These are phyloP conservation scores for Pomatostomus ruficeps DNA, from an alignment of 2,113 vertebrate genomes.

Conservation along the genomic window DNA sequence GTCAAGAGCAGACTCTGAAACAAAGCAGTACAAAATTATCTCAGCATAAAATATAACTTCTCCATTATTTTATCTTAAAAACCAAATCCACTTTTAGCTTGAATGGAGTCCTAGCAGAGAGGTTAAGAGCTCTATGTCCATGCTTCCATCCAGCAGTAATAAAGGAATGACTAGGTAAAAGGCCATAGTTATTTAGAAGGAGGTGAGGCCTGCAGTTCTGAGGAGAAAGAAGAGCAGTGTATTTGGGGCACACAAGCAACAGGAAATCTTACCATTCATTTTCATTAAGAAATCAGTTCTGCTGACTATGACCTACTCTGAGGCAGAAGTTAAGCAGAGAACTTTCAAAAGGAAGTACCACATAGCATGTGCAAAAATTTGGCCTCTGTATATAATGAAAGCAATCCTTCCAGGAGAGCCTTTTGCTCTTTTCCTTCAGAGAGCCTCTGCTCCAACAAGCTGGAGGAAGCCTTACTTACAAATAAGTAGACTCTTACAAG, in stretches of 20 bases:
- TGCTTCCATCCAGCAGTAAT: background rate
- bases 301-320: background rate
- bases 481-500: background rate
- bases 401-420: background rate
- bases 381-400: background rate
- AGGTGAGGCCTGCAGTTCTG: background rate
- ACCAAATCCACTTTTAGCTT: background rate
- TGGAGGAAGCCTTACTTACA: background rate
- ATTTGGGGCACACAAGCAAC: background rate
- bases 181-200: background rate
- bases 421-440: background rate
- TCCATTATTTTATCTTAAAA: background rate
- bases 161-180: background rate
- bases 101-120: background rate
- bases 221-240: background rate
- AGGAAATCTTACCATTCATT: background rate
- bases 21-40: background rate
- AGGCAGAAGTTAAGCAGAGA: background rate
- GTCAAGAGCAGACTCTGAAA: constrained; percentile 7
- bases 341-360: background rate
- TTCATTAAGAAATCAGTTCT: background rate
- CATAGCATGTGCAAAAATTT: background rate
- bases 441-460: background rate
- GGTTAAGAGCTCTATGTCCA: background rate
- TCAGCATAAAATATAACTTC: background rate